phyloP scores from a whole-genome alignment of 2,888 invertebrate species.

The Cylloceria caligata region DNA sequence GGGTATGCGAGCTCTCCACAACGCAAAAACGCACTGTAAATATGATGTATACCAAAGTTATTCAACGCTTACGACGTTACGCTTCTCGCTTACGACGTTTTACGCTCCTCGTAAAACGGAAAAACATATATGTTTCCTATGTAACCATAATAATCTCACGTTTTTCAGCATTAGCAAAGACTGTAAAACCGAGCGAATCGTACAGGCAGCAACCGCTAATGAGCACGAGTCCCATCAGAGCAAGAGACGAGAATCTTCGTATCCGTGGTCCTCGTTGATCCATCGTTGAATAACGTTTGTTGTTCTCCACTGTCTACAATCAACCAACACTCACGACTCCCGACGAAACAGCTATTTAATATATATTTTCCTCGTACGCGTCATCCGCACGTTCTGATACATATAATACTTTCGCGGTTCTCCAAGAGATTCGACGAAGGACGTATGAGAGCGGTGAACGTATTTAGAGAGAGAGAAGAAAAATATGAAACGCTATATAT shows the following conservation, averaged over 20 bases:
- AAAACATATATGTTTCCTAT: no score
- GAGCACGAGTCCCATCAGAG: constrained; percentile 9
- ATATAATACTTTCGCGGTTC: constrained; percentile 17
- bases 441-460: constrained; percentile 10
- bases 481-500: background rate
- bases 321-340: constrained; percentile 13
- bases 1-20: constrained; percentile 88
- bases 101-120: background rate
- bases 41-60: constrained; percentile 1
- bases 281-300: constrained; percentile 34
- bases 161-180: constrained; percentile 55
- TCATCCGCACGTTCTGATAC: constrained; percentile 24
- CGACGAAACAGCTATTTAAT: constrained; percentile 24
- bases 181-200: constrained; percentile 20
- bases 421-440: constrained; percentile 17
- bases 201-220: constrained; percentile 32
- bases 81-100: no score
- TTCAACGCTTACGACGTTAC: no score
- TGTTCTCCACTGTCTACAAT: constrained; percentile 8
- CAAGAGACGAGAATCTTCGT: background rate
- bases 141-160: constrained; percentile 49
- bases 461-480: background rate
- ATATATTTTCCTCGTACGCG: constrained; percentile 29
- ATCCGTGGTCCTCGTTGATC: constrained; percentile 19
- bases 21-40: constrained; percentile 89